Evolutionary conservation across 2,113 vertebrate genomes (phyloP), one percentile per base, ranked within the genome.

Genomic region (Urocolius indicus): DNA sequence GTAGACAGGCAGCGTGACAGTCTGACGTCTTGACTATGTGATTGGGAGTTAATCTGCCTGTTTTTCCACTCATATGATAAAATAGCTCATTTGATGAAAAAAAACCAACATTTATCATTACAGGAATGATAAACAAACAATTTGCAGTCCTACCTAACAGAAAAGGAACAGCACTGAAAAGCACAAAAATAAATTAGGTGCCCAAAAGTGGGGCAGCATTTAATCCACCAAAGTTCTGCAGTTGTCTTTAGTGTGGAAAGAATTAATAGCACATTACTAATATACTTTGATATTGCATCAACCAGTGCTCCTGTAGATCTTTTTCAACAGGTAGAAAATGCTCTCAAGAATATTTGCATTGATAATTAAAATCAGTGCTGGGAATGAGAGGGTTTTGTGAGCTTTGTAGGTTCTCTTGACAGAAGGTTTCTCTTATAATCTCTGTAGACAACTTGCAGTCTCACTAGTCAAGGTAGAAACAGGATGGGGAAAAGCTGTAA

Each of bases 381-480:
- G 36, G 74, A 82, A 51, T 59, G 34, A 84, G 87, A 49, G 36
- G 52, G 43, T 83, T 77, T 83, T 84, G 41, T 6, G 34, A 52
- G 94, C 36, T 89, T 79, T 94, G 77, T 65, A 94, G 46, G 77
- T 87, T 91, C 61, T 84, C 63, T 74, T 72, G 75, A 67, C 66
- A 67, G 74, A 82, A 89, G 89, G n/a, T 51, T 91, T 81, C 72
- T 90, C 92, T 74, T n/a, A 45, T 94, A 95, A 94, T 76, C 61
- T 90, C 68, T 83, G 48, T 51, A n/a, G 51, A 93, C 78, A 80
- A 34, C 63, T 90, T 75, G 34, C 34, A 61, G 34, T 86, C 87
- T 88, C 69, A 51, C 65, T 58, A 92, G 79, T 87, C 84, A 95
- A 94, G 89, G 85, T 88, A 92, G 86, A 78, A 87, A 87, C 22